Base-by-base conservation (phyloP, 2,113 vertebrate species). In the Platysternon megacephalum region DNA sequence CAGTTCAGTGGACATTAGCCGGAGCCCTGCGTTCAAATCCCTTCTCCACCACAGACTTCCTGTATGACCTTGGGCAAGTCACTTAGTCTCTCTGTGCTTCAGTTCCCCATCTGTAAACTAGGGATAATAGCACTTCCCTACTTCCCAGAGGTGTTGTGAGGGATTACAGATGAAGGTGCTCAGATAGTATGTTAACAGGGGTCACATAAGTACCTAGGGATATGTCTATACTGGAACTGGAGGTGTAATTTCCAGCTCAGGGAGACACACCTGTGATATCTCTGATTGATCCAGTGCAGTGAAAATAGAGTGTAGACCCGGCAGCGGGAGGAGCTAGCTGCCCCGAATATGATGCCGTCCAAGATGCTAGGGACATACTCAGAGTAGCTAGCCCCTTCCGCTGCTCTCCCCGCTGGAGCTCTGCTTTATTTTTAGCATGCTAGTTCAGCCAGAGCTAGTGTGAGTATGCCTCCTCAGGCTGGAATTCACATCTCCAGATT, bases 101-200 rank as follows among this genome's bases (percentile, higher is more conserved):
- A 19, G 9, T 82, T 91, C 8, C 11, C 78, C 35, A 26, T 92
- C 22, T 79, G 28, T 46, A 87, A 56, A 42, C 13, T 35, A 14
- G 35, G 49, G 2, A 46, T 83, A 13, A 8, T 14, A 79, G 19
- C 3, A 35, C 0, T 0, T 58, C 56, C 87, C 80, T 81, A 55
- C 91, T 87, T 91, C 32, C 49, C 29, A 39, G 44, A 72, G 53
- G 8, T 74, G 3, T 29, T 65, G 89, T n/a, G 42, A 79, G 7
- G 19, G 42, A 58, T n/a, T 56, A 80, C 55, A 78, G 29, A 26
- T 84, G n/a, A 55, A 88, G 52, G 52, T 80, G 79, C 44, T 89
- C 65, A 19, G 72, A 14, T 8, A 53, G 16, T 14, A 12, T 53
- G 35, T 17, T 26, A 76, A 79, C 35, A 84, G 5, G 22, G 7